A percentile compares a stretch with the other conserved stretches of the same genome.
phyloP scores from a whole-genome alignment of 1,140 invertebrate genomes.

The Drosophila bocki region DNA sequence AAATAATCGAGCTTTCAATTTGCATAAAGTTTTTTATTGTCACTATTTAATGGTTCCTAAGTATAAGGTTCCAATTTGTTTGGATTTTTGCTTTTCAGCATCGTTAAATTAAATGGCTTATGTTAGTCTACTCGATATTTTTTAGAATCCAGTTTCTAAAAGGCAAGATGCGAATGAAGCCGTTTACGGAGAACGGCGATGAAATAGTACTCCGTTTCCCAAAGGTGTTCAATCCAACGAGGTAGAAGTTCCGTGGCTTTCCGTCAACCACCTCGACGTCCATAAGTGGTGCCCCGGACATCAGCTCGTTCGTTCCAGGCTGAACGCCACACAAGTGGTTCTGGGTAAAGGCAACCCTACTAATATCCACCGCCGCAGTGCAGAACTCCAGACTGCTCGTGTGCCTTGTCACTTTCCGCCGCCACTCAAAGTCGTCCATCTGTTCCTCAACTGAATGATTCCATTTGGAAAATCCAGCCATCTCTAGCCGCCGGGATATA shows the following conservation, averaged over 20 bases:
- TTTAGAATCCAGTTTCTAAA: conserved; percentile 31
- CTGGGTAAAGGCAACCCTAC: background rate
- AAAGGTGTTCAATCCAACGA: conserved; percentile 8
- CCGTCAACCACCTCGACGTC: conserved; percentile 12
- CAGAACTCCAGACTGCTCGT: conserved; percentile 19
- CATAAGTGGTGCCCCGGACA: conserved; percentile 31
- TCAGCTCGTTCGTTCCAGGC: background rate
- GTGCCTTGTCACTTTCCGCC: conserved; percentile 6
- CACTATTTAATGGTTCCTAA: too few relatives aligned
- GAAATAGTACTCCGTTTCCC: rapidly evolving
- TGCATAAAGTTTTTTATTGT: too few relatives aligned
- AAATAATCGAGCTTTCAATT: too few relatives aligned
- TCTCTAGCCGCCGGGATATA: conserved; percentile 18
- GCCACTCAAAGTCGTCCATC: conserved; percentile 2
- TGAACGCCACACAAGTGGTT: conserved; percentile 26
- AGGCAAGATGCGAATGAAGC: conserved; percentile 18
- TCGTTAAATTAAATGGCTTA: background rate
- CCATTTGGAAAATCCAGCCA: background rate
- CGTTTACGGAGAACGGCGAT: background rate
- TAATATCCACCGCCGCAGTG: background rate
- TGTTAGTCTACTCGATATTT: conserved; percentile 1
- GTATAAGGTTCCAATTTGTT: too few relatives aligned
- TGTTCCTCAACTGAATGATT: background rate
- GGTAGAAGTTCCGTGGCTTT: conserved; percentile 14
- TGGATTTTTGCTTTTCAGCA: too few relatives aligned